A percentile compares a stretch with the other conserved stretches of the same genome.
phyloP scores from a whole-genome alignment of 2,888 invertebrate genomes.

The Imbricaverruca yamaguchii region DNA sequence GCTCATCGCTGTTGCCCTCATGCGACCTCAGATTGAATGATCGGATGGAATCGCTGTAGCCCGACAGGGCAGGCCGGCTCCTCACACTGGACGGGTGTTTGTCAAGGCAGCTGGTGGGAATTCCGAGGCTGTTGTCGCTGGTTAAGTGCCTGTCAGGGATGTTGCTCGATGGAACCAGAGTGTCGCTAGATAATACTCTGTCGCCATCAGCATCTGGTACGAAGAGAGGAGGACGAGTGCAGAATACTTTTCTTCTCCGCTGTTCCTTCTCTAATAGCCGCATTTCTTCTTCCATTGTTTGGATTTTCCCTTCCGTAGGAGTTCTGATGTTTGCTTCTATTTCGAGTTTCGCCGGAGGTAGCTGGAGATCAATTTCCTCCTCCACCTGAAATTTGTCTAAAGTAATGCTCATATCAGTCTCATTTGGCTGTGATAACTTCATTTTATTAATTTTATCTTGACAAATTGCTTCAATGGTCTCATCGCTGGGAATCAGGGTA shows the following conservation, averaged over 20 bases:
- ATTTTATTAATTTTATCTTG: neutral
- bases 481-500: neutral
- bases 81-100: too few relatives aligned
- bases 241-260: neutral
- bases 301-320: neutral
- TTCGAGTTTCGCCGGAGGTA: too few relatives aligned
- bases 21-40: neutral
- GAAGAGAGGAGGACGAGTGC: neutral
- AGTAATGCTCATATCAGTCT: neutral
- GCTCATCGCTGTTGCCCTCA: neutral
- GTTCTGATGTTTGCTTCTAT: neutral
- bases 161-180: too few relatives aligned
- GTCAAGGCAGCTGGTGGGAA: too few relatives aligned
- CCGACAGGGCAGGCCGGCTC: too few relatives aligned
- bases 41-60: too few relatives aligned
- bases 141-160: too few relatives aligned
- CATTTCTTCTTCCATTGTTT: neutral
- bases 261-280: neutral
- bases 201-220: too few relatives aligned
- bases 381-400: neutral
- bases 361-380: too few relatives aligned
- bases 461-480: neutral
- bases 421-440: neutral
- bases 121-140: too few relatives aligned
- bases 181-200: too few relatives aligned